These are phyloP conservation scores for Collichthys lucidus DNA, from an alignment of 2,113 vertebrate genomes.

Conservation along the genomic window DNA sequence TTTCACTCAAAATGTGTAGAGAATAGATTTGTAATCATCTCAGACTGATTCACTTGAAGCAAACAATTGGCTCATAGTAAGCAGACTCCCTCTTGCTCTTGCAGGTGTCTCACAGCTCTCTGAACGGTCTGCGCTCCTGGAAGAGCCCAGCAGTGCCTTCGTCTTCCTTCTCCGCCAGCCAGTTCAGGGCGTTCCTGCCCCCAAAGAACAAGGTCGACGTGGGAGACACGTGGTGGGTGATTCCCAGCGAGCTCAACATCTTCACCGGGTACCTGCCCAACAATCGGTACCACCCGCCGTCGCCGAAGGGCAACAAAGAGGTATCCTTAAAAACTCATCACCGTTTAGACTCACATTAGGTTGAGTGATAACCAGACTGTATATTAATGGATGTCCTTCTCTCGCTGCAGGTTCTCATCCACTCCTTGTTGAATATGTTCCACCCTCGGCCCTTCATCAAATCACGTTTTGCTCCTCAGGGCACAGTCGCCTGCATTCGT, in stretches of 20 bases:
- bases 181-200: conserved; percentile 93
- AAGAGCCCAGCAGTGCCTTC: conserved; percentile 84
- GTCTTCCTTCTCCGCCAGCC: conserved; percentile 84
- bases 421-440: conserved; percentile 94
- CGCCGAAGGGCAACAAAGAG: conserved; percentile 95
- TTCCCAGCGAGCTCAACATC: conserved; percentile 94
- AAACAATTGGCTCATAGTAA: neutral
- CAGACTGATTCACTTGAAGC: too few relatives aligned
- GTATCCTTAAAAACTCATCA: conserved; percentile 69
- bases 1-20: neutral
- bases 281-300: conserved; percentile 94
- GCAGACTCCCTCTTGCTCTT: neutral
- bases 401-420: conserved; percentile 88
- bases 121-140: conserved; percentile 94
- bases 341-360: too few relatives aligned
- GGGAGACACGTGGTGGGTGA: conserved; percentile 94
- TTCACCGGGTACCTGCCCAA: conserved; percentile 97
- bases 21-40: neutral
- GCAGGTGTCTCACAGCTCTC: conserved; percentile 91
- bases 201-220: conserved; percentile 87
- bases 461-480: conserved; percentile 95
- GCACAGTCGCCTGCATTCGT: conserved; percentile 91
- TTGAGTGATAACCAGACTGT: neutral
- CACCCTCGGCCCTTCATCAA: conserved; percentile 94
- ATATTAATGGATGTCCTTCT: neutral